Evolutionary conservation across 2,888 invertebrate species (phyloP).

Genomic region (Caenorhabditis afra): DNA sequence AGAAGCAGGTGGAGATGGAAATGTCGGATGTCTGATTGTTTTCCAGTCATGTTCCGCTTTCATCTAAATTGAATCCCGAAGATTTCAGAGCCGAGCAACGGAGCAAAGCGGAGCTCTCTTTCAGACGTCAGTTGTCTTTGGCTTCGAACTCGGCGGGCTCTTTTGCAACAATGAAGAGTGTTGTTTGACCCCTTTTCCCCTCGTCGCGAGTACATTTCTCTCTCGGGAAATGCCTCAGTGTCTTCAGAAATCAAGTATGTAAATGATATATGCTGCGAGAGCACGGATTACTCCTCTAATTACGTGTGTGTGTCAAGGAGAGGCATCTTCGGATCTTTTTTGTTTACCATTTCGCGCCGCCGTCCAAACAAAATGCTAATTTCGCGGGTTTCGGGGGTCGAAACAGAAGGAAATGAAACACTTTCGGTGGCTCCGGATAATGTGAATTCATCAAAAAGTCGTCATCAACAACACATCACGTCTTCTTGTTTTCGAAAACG

Average conservation of each 20-base stretch:
- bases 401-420: constrained; percentile 9
- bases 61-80: too few relatives aligned
- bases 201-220: not conserved
- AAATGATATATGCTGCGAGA: constrained; percentile 16
- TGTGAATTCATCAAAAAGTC: not conserved
- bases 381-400: not conserved
- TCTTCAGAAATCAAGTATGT: constrained; percentile 25
- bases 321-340: not conserved
- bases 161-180: not conserved
- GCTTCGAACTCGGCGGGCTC: not conserved
- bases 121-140: too few relatives aligned
- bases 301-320: not conserved
- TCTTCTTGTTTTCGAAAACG: not conserved
- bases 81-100: too few relatives aligned
- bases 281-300: constrained; percentile 17
- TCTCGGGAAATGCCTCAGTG: not conserved
- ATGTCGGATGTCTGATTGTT: constrained; percentile 3
- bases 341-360: not conserved
- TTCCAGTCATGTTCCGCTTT: not conserved
- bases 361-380: constrained; percentile 16
- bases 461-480: not conserved
- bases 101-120: too few relatives aligned
- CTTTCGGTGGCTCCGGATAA: constrained; percentile 6
- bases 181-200: not conserved
- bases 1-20: constrained; percentile 5